Evolutionary conservation across 37 sponge, comb jelly and placozoan genomes (phyloP), one percentile per base, ranked within the genome.

Genomic region (Chondrosia reniformis): DNA sequence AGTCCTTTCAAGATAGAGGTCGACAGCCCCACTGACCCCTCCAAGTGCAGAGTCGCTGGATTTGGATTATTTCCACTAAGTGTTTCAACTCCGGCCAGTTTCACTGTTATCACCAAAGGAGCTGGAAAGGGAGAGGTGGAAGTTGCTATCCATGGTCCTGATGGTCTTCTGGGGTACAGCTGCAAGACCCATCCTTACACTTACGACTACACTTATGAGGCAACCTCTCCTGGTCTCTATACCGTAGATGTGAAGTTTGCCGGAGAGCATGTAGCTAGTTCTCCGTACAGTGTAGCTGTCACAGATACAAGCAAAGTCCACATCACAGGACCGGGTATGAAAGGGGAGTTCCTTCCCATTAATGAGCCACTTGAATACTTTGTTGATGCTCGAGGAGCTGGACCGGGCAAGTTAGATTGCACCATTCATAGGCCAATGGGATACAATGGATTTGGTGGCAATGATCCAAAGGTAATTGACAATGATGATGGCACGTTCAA

Each of bases 21-120:
- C 17, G 83, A 86, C 46, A 84, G 81, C 3, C 87, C 88, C 1
- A 77, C 83, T 0, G 92, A 94, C 64, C 84, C 88, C 3, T 84
- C 78, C 88, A 97, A 95, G 80, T 85, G 90, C 57, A 61, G 79
- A 13, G 96, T 89, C 24, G 73, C 45, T 42, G 99, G 99, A 12
- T 94, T 89, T 28, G 99, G 99, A 0, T 54, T 98, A n/a, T 86
- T 87, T 9, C 89, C 89, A 24, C 78, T 82, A 44, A 95, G 99
- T 24, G 88, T 92, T 13, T 63, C 75, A 57, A 76, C 84, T 5
- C 87, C 91, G 46, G 84, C 93, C 24, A 81, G 79, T 74, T 95
- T 98, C 67, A 81, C 76, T 0, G 99, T 98, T 0, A 76, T 67
- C 31, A 95, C 93, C 9, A 89, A 89, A 72, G 99, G 86, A 64